Conservation (phyloP, 2,113 vertebrate genomes). For the Thalassarche chlororhynchos region DNA sequence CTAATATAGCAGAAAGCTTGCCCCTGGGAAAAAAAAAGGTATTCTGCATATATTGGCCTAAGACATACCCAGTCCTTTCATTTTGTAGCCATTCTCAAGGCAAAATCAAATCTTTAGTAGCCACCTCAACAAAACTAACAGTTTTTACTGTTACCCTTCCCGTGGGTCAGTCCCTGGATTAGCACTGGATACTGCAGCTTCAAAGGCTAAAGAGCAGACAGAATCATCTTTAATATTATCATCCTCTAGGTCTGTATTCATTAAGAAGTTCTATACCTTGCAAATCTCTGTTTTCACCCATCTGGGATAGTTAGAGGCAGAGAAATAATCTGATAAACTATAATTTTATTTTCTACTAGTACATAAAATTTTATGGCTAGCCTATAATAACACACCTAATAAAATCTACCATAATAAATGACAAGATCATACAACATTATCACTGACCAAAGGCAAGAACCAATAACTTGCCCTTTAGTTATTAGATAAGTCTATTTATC, state of each 20-base stretch:
- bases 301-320: slow-evolving; percentile 40
- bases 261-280: slow-evolving; percentile 31
- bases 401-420: slow-evolving; percentile 61
- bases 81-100: background rate
- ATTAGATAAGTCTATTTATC: slow-evolving; percentile 7
- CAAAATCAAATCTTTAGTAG: background rate
- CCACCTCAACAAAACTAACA: background rate
- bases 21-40: background rate
- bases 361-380: slow-evolving; percentile 36
- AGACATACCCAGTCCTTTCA: background rate
- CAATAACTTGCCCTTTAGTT: background rate
- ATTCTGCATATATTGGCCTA: background rate
- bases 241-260: background rate
- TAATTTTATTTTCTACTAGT: slow-evolving; percentile 53
- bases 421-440: background rate
- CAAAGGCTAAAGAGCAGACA: background rate
- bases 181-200: background rate
- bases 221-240: background rate
- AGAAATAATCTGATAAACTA: slow-evolving; percentile 51
- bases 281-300: slow-evolving; percentile 25
- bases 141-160: background rate
- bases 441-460: slow-evolving; percentile 46
- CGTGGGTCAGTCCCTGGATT: background rate
- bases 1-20: background rate
- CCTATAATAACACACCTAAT: slow-evolving; percentile 55